phyloP scores from a whole-genome alignment of 1,140 invertebrate genomes.

The Drosophila varians region DNA sequence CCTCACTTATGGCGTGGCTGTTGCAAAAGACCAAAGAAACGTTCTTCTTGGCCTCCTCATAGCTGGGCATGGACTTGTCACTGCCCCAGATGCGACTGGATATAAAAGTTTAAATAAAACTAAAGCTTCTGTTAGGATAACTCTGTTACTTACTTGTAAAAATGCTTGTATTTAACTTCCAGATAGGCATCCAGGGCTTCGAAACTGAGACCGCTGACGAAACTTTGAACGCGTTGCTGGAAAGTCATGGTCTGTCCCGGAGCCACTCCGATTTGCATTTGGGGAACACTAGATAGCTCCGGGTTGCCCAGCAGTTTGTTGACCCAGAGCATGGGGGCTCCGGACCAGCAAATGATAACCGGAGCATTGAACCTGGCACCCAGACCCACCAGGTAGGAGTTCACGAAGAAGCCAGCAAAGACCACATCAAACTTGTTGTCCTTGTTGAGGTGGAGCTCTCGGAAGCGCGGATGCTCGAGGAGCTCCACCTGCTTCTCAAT shows the following conservation, averaged over 20 bases:
- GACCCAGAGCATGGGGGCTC: conserved; percentile 29
- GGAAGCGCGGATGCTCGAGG: conserved; percentile 50
- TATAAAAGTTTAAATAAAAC: background rate
- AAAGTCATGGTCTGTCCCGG: conserved; percentile 61
- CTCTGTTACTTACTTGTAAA: conserved; percentile 45
- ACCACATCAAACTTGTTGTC: conserved; percentile 57
- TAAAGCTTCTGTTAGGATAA: background rate
- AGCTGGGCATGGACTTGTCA: conserved; percentile 27
- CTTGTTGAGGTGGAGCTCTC: conserved; percentile 46
- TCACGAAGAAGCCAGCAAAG: conserved; percentile 55
- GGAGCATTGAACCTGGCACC: conserved; percentile 57
- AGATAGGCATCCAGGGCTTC: conserved; percentile 14
- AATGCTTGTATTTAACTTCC: conserved; percentile 15
- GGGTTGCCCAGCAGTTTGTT: conserved; percentile 53
- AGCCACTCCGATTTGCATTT: conserved; percentile 35
- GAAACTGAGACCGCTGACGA: conserved; percentile 18
- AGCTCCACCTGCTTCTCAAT: conserved; percentile 48
- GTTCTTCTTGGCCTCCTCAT: conserved; percentile 33
- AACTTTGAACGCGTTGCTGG: conserved; percentile 46
- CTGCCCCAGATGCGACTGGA: conserved; percentile 29
- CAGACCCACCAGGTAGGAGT: conserved; percentile 50
- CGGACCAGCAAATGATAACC: conserved; percentile 47
- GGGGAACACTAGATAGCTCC: conserved; percentile 20
- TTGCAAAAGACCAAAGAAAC: conserved; percentile 59
- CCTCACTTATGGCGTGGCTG: conserved; percentile 59